Conservation (phyloP, 2,797 vertebrate genomes). For the Stomatorhinus walkeri region DNA sequence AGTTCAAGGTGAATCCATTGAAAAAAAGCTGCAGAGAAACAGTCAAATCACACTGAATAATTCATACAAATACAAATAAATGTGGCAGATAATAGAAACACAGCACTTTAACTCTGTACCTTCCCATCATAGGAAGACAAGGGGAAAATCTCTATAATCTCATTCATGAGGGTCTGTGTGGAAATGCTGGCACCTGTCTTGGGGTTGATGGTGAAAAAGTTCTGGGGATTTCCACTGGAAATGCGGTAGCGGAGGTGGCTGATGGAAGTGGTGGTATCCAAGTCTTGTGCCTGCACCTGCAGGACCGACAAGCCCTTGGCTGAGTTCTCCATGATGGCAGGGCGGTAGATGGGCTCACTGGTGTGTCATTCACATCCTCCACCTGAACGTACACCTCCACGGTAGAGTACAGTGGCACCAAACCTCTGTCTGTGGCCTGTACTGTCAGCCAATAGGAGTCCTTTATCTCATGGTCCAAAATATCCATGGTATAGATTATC, state of each 20-base stretch:
- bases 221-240: conserved; percentile 93
- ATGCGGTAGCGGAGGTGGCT: conserved; percentile 82
- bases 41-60: neutral
- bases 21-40: neutral
- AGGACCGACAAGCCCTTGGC: conserved; percentile 89
- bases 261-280: conserved; percentile 70
- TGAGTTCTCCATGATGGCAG: conserved; percentile 85
- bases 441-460: conserved; percentile 88
- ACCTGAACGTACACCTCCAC: conserved; percentile 89
- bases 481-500: conserved; percentile 82
- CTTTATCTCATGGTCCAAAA: conserved; percentile 85
- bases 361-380: conserved; percentile 93
- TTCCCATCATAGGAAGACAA: neutral
- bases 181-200: conserved; percentile 76
- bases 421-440: conserved; percentile 79
- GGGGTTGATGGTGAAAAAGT: conserved; percentile 87
- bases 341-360: conserved; percentile 91
- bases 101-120: neutral
- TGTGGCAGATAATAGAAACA: neutral
- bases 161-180: neutral
- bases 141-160: neutral
- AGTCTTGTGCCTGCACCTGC: conserved; percentile 86
- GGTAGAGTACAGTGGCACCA: conserved; percentile 77
- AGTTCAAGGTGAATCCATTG: conserved; percentile 8
- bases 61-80: neutral